Conservation (phyloP, 2,113 vertebrate genomes). For the Steatornis caripensis region DNA sequence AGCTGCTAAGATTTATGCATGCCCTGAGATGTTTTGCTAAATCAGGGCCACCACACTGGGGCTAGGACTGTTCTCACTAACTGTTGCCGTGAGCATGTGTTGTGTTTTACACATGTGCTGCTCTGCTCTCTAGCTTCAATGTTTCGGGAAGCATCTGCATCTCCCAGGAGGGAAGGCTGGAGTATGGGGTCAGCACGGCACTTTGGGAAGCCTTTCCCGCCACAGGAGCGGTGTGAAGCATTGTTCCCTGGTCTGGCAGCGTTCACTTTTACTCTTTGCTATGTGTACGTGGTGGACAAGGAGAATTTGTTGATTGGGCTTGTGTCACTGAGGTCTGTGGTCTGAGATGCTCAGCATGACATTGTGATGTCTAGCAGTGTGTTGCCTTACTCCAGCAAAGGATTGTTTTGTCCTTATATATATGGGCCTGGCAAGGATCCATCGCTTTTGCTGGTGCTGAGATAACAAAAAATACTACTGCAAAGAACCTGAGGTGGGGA, state of each 20-base stretch:
- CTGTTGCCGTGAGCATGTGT: conserved; percentile 2
- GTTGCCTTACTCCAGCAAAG: not conserved
- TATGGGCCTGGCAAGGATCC: not conserved
- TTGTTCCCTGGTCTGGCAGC: not conserved
- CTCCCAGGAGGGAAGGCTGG: not conserved
- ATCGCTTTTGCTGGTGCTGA: not conserved
- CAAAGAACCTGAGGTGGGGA: not conserved
- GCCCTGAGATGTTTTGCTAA: not conserved
- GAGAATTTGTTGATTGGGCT: not conserved
- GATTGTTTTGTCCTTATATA: not conserved
- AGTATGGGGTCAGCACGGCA: accelerated
- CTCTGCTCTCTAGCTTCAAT: not conserved
- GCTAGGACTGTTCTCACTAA: not conserved
- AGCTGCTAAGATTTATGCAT: not conserved
- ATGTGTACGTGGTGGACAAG: not conserved
- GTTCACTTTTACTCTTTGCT: not conserved
- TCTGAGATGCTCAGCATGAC: not conserved
- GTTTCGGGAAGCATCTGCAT: conserved; percentile 18
- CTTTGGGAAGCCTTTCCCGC: not conserved
- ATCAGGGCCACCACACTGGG: not conserved
- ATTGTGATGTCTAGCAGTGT: not conserved
- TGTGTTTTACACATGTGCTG: conserved; percentile 1
- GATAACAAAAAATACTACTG: not conserved
- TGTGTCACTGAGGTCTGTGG: accelerated
- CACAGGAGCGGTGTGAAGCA: not conserved